Base-by-base conservation (phyloP, 1,140 invertebrate genomes). In the Trichogramma pretiosum region DNA sequence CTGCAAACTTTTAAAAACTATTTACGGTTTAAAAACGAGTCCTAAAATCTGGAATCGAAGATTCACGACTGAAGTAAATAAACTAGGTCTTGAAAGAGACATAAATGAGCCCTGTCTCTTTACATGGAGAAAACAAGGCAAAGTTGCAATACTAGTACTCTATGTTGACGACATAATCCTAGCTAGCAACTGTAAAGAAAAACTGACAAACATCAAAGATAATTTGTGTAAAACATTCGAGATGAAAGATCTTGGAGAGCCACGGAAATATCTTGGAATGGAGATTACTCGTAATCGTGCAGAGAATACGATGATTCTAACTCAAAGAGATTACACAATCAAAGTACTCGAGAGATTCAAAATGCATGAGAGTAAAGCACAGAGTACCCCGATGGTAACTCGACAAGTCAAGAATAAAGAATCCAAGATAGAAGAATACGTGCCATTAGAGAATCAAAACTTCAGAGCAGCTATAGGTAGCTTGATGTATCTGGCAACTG, bases 311-410 rank as follows among this genome's bases (percentile, higher is more conserved):
- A n/a, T n/a, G n/a, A n/a, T n/a, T n/a, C n/a, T n/a, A n/a, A n/a
- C n/a, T n/a, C n/a, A n/a, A 30, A 30, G 13, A 38, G 19, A 38
- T 16, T 35, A 43, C 23, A 32, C 32, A 44, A 19, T 34, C 18
- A 23, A 32, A 46, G 22, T 41, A 5, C 13, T 41, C n/a, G 22
- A 46, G 24, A 50, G 24, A 39, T 50, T 50, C 30, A 26, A 36
- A 8, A 50, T 46, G 33, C 13, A 45, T 9, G 41, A 50, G n/a
- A 13, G 18, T 3, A 50, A 45, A 45, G 14, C 28, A 23, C 42
- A 36, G 17, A 37, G n/a, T 21, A 50, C 48, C 2, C 48, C 33
- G 22, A 46, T 46, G 44, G 18, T 46, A 50, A 53, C 38, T 28
- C 28, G 10, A 17, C 46, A 46, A 17, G 44, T 46, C n/a, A 35